Conservation (phyloP, 1,140 invertebrate species). For the Brachionus rubens region DNA sequence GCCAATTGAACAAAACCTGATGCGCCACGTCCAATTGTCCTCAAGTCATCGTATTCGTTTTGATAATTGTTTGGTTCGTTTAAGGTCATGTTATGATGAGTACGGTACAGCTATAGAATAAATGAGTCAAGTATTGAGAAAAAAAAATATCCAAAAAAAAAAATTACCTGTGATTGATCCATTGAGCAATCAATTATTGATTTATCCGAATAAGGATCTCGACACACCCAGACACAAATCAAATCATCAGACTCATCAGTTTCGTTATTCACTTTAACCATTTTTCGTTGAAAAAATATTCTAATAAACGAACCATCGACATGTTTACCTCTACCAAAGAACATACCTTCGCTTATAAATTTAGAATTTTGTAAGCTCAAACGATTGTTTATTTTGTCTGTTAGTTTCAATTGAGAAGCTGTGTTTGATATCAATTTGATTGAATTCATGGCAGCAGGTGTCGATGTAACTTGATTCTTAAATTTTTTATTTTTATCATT, state of each 20-base stretch:
- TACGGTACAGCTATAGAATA: background rate
- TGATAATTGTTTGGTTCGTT: conserved; percentile 7
- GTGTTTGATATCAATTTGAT: background rate
- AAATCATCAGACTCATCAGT: conserved; percentile 50
- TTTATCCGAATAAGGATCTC: conserved; percentile 57
- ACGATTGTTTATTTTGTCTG: background rate
- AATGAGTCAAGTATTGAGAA: too few relatives aligned
- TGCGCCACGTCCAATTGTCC: conserved; percentile 61
- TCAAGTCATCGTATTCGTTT: conserved; percentile 34
- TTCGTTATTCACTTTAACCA: conserved; percentile 55
- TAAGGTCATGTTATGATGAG: background rate
- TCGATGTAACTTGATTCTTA: conserved; percentile 29
- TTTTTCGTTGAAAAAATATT: conserved; percentile 59
- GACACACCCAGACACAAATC: conserved; percentile 64
- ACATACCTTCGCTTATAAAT: conserved; percentile 13
- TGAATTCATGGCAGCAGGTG: background rate
- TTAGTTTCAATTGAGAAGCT: background rate
- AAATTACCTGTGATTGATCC: conserved; percentile 18
- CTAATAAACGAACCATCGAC: conserved; percentile 50
- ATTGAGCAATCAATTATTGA: conserved; percentile 40
- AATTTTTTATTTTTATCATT: conserved; percentile 36
- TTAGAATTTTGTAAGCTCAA: background rate
- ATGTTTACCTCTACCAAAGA: conserved; percentile 5
- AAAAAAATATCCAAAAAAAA: background rate
- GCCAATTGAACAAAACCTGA: conserved; percentile 73